Conservation (phyloP, 2,113 vertebrate species). For the Callospermophilus lateralis region DNA sequence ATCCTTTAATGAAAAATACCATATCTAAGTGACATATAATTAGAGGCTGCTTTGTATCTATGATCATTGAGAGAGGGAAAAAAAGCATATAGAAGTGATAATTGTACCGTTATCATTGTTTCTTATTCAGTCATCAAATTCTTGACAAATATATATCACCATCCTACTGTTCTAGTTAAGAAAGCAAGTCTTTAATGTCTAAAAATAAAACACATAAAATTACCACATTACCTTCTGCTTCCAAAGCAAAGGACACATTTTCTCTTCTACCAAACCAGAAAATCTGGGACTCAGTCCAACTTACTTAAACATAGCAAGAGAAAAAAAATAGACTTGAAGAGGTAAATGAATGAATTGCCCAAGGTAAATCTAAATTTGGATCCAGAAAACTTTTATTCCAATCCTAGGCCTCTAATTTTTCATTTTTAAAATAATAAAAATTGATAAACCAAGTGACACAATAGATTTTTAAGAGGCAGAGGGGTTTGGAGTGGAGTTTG, state of each 20-base stretch:
- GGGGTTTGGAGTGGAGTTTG: background rate
- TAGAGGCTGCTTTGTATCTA: constrained; percentile 63
- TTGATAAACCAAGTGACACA: constrained; percentile 46
- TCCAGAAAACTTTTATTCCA: constrained; percentile 38
- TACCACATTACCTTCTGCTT: constrained; percentile 56
- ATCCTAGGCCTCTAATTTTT: constrained; percentile 52
- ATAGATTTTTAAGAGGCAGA: constrained; percentile 41
- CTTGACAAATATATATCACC: constrained; percentile 27
- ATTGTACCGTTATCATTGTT: constrained; percentile 55
- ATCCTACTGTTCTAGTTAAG: constrained; percentile 49
- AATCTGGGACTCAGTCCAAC: constrained; percentile 58
- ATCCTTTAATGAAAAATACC: constrained; percentile 66
- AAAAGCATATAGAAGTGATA: constrained; percentile 46
- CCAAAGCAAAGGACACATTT: constrained; percentile 54
- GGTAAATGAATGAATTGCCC: constrained; percentile 68
- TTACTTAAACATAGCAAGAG: constrained; percentile 7
- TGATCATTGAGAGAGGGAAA: constrained; percentile 50
- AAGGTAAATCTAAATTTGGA: constrained; percentile 65
- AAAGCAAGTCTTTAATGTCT: constrained; percentile 58
- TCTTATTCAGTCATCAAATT: constrained; percentile 58
- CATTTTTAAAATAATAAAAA: constrained; percentile 46
- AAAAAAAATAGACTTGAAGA: background rate
- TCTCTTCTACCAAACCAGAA: constrained; percentile 58
- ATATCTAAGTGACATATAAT: constrained; percentile 52
- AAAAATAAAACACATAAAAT: constrained; percentile 69